Base-by-base conservation (phyloP, 2,797 vertebrate genomes). In the Sternarchorhynchus goeldii region DNA sequence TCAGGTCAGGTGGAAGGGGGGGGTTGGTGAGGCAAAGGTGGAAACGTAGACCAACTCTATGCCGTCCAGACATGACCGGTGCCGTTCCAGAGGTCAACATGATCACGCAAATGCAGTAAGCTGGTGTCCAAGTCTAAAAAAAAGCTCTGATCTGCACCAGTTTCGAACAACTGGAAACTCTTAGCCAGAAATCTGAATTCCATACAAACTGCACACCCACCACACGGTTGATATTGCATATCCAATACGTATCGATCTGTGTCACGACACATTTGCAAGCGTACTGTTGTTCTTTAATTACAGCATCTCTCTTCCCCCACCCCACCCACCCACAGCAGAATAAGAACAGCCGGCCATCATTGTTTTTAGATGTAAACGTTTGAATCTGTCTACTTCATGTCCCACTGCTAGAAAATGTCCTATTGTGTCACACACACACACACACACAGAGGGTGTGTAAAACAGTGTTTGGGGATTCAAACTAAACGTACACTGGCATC, bases 351-450 rank as follows among this genome's bases (percentile, higher is more conserved):
- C 77, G 75, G 50, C 59, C 82, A 2, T 53, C 65, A 66, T 77
- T 6, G 10, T 60, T n/a, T 45, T 10, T 17, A 16, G 60, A 72
- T 53, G 69, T 32, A 65, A 77, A 82, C 85, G 83, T 68, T 18
- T 3, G 74, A 36, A 78, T 62, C 78, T 85, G 89, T 87, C 75
- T 86, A 79, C 80, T 32, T 55, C 60, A 81, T 3, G 76, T 86
- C 86, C 72, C 8, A 39, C 64, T 80, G 84, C 75, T 58, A 6
- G 73, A 71, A 12, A 1, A 4, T 0, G 50, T 80, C 83, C 87
- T 20, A 63, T 29, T 3, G 88, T 83, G 69, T 31, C 50, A 6
- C 63, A 78, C 73, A 70, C 78, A 20, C 36, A 72, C n/a, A n/a
- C n/a, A n/a, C 71, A 71, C 45, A 16, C 59, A 64, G 31, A 69